phyloP scores from a whole-genome alignment of 1,140 invertebrate genomes.

The Tetranychus cinnabarinus region DNA sequence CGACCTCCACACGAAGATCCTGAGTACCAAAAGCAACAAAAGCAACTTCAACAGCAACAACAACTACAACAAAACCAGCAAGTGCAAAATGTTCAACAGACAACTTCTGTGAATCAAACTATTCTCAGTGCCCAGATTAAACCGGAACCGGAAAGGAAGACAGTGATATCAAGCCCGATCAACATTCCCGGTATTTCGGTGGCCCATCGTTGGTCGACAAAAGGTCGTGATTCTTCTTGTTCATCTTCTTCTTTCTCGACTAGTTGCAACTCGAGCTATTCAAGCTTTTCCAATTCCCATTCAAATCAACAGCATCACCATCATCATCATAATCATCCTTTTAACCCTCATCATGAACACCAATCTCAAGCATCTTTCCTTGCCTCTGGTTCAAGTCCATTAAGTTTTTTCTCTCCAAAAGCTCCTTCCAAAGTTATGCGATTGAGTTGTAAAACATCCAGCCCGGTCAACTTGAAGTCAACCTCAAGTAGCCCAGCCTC shows the following conservation, averaged over 20 bases:
- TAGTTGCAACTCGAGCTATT: too few relatives aligned
- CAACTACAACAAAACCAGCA: background rate
- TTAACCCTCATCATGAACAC: background rate
- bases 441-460: background rate
- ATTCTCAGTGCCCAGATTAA: too few relatives aligned
- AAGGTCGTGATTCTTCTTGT: background rate
- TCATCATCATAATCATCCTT: background rate
- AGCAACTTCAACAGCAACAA: background rate
- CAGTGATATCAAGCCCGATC: conserved; percentile 2
- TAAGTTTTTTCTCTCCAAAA: background rate
- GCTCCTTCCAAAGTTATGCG: background rate
- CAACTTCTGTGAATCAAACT: too few relatives aligned
- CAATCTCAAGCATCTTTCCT: background rate
- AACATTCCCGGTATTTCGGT: conserved; percentile 1
- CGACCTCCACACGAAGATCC: conserved; percentile 57
- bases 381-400: background rate
- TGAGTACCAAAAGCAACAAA: conserved; percentile 9
- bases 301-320: too few relatives aligned
- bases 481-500: too few relatives aligned
- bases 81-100: background rate
- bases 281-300: too few relatives aligned
- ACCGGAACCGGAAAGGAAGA: background rate
- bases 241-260: background rate
- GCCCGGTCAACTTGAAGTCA: too few relatives aligned
- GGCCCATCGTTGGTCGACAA: background rate